Conservation (phyloP, 2,888 invertebrate genomes). For the Noctua janthina region DNA sequence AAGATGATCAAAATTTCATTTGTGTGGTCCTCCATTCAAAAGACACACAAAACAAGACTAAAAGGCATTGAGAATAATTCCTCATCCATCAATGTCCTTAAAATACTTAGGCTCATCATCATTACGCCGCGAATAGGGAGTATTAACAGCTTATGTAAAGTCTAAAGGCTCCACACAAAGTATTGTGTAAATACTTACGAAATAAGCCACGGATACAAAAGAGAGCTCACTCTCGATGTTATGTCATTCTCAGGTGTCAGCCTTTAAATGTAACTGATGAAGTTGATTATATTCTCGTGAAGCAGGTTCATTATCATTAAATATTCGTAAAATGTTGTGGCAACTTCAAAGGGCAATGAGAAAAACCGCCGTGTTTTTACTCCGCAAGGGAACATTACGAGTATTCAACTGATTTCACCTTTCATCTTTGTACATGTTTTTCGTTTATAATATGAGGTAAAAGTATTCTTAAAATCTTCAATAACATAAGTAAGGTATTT, state of each 20-base stretch:
- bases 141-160: constrained; percentile 41
- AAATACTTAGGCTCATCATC: constrained; percentile 17
- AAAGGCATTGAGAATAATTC: constrained; percentile 12
- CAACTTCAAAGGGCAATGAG: constrained; percentile 37
- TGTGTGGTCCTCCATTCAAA: not conserved
- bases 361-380: constrained; percentile 16
- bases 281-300: constrained; percentile 44
- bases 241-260: constrained; percentile 58
- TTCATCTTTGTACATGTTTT: constrained; percentile 13
- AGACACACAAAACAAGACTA: not conserved
- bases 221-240: constrained; percentile 56
- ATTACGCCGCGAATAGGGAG: constrained; percentile 14
- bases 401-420: constrained; percentile 5
- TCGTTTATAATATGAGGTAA: not conserved
- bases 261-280: constrained; percentile 51
- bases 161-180: constrained; percentile 38
- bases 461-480: not conserved
- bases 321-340: constrained; percentile 18
- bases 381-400: not conserved
- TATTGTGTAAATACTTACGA: constrained; percentile 58
- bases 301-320: constrained; percentile 47
- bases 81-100: constrained; percentile 16
- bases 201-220: constrained; percentile 56
- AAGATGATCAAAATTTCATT: not conserved
- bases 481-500: not conserved